phyloP scores from a whole-genome alignment of 2,797 vertebrate genomes.

The Bucorvus abyssinicus region DNA sequence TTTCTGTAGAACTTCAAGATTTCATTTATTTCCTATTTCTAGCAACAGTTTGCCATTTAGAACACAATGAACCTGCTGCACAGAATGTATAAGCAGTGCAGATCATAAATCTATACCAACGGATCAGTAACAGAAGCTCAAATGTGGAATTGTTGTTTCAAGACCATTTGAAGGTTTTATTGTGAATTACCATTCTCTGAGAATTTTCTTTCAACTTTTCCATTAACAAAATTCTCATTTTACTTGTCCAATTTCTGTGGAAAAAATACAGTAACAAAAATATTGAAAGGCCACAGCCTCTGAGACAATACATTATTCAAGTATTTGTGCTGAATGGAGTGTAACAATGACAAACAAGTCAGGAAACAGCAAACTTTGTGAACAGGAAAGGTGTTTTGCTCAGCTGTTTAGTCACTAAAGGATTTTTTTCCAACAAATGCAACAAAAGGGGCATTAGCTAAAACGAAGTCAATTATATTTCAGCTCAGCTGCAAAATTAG shows the following conservation, averaged over 20 bases:
- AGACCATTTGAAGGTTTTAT: slow-evolving; percentile 37
- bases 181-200: slow-evolving; percentile 40
- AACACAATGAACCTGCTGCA: neutral
- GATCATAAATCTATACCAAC: neutral
- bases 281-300: slow-evolving; percentile 43
- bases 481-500: neutral
- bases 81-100: neutral
- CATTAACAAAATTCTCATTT: slow-evolving; percentile 62
- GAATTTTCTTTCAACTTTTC: slow-evolving; percentile 60
- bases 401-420: slow-evolving; percentile 8
- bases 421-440: neutral
- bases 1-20: slow-evolving; percentile 43
- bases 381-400: slow-evolving; percentile 13
- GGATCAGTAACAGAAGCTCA: neutral
- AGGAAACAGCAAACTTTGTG: neutral
- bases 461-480: neutral
- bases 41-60: neutral
- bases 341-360: neutral
- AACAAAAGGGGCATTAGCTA: neutral
- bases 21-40: slow-evolving; percentile 1
- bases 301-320: neutral
- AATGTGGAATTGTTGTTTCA: neutral
- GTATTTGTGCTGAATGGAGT: neutral
- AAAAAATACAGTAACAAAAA: slow-evolving; percentile 51
- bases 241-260: slow-evolving; percentile 56